phyloP scores from a whole-genome alignment of 2,113 vertebrate species.

The Chroicocephalus ridibundus region DNA sequence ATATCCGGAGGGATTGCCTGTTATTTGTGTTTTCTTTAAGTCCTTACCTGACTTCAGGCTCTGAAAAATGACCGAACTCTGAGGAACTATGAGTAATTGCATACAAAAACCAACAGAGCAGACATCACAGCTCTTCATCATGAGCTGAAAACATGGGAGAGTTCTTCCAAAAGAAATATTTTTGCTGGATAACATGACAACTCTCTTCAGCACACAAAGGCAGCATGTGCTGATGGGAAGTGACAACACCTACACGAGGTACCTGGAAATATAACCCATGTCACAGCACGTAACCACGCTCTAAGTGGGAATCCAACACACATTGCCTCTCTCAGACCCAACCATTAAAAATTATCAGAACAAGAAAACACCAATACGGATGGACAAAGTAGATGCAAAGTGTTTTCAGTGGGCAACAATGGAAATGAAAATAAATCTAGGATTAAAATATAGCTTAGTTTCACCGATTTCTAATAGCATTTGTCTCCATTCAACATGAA shows the following conservation, averaged over 20 bases:
- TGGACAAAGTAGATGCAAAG: neutral
- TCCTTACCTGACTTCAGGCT: neutral
- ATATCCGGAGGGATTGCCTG: neutral
- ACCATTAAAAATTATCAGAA: neutral
- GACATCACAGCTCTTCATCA: neutral
- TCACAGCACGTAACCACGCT: neutral
- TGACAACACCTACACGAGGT: neutral
- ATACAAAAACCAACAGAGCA: neutral
- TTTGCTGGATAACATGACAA: neutral
- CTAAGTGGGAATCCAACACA: neutral
- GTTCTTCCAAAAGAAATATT: neutral
- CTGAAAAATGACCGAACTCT: neutral
- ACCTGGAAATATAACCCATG: neutral
- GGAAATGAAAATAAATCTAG: constrained; percentile 52
- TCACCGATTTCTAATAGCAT: constrained; percentile 31
- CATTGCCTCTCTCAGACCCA: neutral
- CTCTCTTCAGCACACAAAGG: neutral
- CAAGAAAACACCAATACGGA: neutral
- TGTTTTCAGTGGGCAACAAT: neutral
- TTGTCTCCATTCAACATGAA: constrained; percentile 51
- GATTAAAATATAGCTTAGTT: constrained; percentile 53
- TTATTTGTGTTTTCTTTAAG: constrained; percentile 17
- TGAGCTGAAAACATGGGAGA: neutral
- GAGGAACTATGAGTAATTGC: neutral
- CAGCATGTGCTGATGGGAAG: neutral